Evolutionary conservation across 2,797 vertebrate species (phyloP), one percentile per base, ranked within the genome.

Genomic region (Pseudocheirus occidentalis): DNA sequence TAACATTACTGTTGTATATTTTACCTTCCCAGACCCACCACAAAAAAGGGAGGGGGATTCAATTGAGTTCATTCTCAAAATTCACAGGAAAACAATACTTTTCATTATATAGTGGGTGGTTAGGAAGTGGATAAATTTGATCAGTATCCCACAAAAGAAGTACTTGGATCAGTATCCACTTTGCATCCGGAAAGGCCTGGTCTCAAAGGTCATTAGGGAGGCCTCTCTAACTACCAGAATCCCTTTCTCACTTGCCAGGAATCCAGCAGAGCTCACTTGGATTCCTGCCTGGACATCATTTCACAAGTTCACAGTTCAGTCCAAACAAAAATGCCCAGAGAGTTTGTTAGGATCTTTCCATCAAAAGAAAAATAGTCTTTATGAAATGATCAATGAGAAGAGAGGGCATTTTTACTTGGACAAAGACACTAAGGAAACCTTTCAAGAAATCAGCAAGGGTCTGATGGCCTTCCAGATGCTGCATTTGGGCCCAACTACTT

Each of bases 361-460:
- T 89, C 56, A 5, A 16, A 90, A 58, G 29, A 57, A 40, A 96
- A 95, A 81, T 57, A 50, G 90, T 14, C 87, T 90, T 62, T 50
- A 12, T n/a, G 53, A 62, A 92, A 90, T 90, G 14, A n/a, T 18
- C 81, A 4, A 9, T 73, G 92, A 91, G 53, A 91, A 50, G 89
- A 50, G 31, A 16, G n/a, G n/a, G 34, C 0, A 52, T 24, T 93
- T 34, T 90, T 92, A 93, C 55, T 91, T 87, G 10, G 55, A 46
- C 24, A 87, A 50, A 94, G 95, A 90, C 92, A 54, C 56, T 91
- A 90, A 66, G 91, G 40, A 91, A 62, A 93, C 81, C 58, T 94
- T 96, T 94, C 27, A 92, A 92, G 93, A 95, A 93, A 95, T 56
- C 55, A 93, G 58, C 27, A 91, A 92, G 34, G 28, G 54, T 94